phyloP scores from a whole-genome alignment of 2,888 invertebrate species.

The Odontocerum albicorne region DNA sequence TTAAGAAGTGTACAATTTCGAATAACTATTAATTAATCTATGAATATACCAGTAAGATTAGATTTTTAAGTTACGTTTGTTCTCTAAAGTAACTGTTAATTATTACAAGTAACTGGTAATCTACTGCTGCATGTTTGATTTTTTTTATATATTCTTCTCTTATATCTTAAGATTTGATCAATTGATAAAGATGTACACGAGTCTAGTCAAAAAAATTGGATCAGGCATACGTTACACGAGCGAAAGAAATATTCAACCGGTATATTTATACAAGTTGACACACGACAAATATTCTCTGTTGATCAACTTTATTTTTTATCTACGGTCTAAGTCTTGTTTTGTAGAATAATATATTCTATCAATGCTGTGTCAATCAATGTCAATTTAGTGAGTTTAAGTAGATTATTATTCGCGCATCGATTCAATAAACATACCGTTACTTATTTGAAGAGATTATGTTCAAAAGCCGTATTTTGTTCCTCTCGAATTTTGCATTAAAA shows the following conservation, averaged over 20 bases:
- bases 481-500: not conserved
- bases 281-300: slow-evolving; percentile 4
- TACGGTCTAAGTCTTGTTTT: slow-evolving; percentile 10
- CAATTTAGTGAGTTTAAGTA: slow-evolving; percentile 24
- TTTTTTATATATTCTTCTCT: not conserved
- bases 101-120: no score
- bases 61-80: no score
- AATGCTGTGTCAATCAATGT: slow-evolving; percentile 33
- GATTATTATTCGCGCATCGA: not conserved
- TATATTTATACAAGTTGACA: slow-evolving; percentile 1
- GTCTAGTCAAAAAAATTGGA: no score
- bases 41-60: no score
- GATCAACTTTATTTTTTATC: slow-evolving; percentile 8
- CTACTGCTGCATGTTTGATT: not conserved
- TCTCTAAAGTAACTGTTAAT: no score
- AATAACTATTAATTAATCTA: no score
- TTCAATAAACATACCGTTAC: not conserved
- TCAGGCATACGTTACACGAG: no score
- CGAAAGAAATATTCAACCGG: no score
- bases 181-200: no score
- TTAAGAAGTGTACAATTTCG: no score
- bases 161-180: no score
- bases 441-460: slow-evolving; percentile 10
- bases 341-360: slow-evolving; percentile 25
- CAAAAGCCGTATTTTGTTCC: no score